Evolutionary conservation across 2,888 invertebrate species (phyloP), one percentile per base, ranked within the genome.

Genomic region (Spilosoma lubricipeda): DNA sequence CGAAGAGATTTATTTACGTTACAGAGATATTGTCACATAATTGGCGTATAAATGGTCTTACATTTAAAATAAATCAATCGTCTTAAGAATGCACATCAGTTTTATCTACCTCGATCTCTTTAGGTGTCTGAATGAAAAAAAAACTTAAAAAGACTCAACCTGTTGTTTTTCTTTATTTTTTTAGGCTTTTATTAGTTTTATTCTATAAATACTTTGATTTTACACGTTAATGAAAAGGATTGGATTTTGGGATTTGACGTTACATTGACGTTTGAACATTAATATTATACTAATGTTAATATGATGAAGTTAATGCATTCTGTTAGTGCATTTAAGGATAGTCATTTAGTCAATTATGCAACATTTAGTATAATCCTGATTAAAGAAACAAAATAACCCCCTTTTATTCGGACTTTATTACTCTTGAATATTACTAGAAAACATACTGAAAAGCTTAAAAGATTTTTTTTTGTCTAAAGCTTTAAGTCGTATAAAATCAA

Each of bases 31-130:
- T 80, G 79, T 79, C 83, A 79, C 84, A 79, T 86, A 84, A 87
- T 85, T 82, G 78, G 83, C 85, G 82, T 89, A 86, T 88, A 86
- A 84, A 88, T 87, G 87, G 88, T 86, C 81, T 81, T 80, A 85
- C 79, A 86, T 84, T 85, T 86, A 81, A 86, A 87, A 90, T 90
- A 91, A 91, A 91, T 90, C 90, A 90, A 88, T 88, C 87, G 86
- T 79, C 85, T 87, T 87, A 86, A 89, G 89, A 90, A 89, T 89
- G 85, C 85, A 85, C 87, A 87, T 84, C 79, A 88, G 84, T 74
- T 79, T 86, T 89, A 88, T 90, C 90, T 84, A 81, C 72, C 78
- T 79, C 77, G 80, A 88, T 91, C 89, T 89, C 88, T 87, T 86
- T 88, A 86, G 86, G 85, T 78, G 82, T 84, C 85, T 81, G 77